Base-by-base conservation (phyloP, 2,797 vertebrate genomes). In the Cynodonichthys magdalenae region DNA sequence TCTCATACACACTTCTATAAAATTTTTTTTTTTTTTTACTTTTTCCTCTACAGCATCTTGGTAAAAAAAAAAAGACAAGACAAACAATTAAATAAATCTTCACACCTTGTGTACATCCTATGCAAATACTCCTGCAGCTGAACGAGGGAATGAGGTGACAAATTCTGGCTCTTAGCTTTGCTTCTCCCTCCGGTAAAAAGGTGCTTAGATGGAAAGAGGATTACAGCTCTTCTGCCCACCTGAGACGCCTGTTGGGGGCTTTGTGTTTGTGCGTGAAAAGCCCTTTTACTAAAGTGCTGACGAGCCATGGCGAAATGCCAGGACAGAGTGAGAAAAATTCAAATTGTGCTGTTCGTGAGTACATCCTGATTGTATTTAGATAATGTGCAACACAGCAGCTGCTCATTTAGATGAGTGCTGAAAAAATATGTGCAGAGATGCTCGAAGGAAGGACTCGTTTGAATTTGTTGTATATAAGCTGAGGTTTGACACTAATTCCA, bases 281-380 rank as follows among this genome's bases (percentile, higher is more conserved):
- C 83, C 82, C 80, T 85, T 88, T 83, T 87, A 68, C 81, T 79
- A 85, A 90, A 89, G 77, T 90, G 91, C 89, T 90, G 90, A 92
- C 87, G 67, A 88, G 80, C 81, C 74, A 50, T 84, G 83, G 85
- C 79, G 15, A 74, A 79, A 75, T 54, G 83, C 87, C 77, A 74
- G 86, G 85, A 80, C 75, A 42, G 63, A 77, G 80, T 45, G 75
- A 82, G 78, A 56, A 68, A 71, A 75, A 87, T 88, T 81, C 79
- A 90, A 85, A 89, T 84, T 75, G 71, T 83, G 84, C 78, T 65
- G 70, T 73, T 66, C 77, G 82, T 71, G 79, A 85, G 79, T 64
- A 75, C 70, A 71, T 73, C 73, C 82, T 86, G 86, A 90, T 89
- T 83, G 85, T 81, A 76, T 90, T 90, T 79, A 87, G 87, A 89